A percentile compares a stretch with the other conserved stretches of the same genome.
Evolutionary conservation across 1,140 invertebrate genomes (phyloP).

Genomic region (Aphelinus certus): DNA sequence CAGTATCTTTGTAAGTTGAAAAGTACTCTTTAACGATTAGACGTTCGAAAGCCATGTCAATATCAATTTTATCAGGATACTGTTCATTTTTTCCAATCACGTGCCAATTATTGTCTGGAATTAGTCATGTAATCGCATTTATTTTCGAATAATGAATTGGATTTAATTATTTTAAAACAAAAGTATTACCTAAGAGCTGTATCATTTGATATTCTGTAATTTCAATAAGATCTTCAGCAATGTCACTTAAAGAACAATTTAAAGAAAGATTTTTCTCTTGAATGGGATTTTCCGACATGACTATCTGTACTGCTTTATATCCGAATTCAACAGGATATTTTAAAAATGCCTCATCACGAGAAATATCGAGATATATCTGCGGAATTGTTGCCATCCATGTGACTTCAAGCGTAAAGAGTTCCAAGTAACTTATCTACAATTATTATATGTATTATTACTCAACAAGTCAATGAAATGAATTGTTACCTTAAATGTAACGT

Average conservation of each 20-base stretch:
- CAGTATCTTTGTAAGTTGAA: neutral
- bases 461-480: too few species aligned
- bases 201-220: constrained; percentile 15
- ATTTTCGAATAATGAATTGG: too few species aligned
- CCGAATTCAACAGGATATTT: constrained; percentile 42
- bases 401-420: constrained; percentile 52
- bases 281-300: neutral
- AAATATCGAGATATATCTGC: constrained; percentile 56
- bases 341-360: constrained; percentile 43
- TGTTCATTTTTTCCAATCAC: constrained; percentile 49
- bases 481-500: neutral
- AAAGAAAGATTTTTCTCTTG: neutral
- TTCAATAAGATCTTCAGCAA: neutral
- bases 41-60: constrained; percentile 61
- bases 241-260: neutral
- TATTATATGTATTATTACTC: constrained; percentile 15
- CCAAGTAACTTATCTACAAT: constrained; percentile 50
- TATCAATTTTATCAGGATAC: constrained; percentile 53
- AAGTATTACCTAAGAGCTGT: neutral
- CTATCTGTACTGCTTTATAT: constrained; percentile 45
- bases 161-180: too few species aligned
- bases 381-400: constrained; percentile 56
- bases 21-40: constrained; percentile 5
- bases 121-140: neutral
- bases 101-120: constrained; percentile 50